A percentile compares a stretch with the other conserved stretches of the same genome.
phyloP scores from a whole-genome alignment of 2,113 vertebrate genomes.

The Sclerurus mexicanus region DNA sequence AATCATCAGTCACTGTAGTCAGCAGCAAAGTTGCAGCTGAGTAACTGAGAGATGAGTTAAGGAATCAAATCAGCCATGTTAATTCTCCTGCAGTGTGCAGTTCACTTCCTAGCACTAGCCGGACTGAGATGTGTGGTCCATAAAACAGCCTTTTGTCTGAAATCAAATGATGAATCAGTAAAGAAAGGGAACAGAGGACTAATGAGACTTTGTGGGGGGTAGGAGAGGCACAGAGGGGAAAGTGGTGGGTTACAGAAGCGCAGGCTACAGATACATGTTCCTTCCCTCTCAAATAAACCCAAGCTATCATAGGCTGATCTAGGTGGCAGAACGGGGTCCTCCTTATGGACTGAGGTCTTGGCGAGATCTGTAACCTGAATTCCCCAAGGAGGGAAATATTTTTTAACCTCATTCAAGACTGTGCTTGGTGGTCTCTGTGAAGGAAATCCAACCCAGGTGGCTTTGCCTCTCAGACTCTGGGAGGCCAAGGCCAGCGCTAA shows the following conservation, averaged over 20 bases:
- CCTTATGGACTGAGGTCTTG: background rate
- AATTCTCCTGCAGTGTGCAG: background rate
- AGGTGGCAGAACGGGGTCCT: background rate
- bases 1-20: background rate
- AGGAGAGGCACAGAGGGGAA: rapidly evolving
- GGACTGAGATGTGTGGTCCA: background rate
- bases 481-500: background rate
- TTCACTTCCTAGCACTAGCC: background rate
- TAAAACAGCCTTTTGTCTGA: background rate
- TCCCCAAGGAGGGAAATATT: background rate
- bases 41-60: background rate
- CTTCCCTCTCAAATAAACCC: background rate
- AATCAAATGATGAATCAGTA: background rate
- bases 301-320: background rate
- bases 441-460: background rate
- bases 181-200: background rate
- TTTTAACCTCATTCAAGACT: background rate
- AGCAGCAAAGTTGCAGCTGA: background rate
- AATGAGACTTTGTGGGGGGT: background rate
- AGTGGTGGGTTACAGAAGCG: background rate
- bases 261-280: background rate
- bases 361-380: background rate
- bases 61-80: background rate
- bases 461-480: background rate
- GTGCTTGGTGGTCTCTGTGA: background rate